A percentile compares a stretch with the other conserved stretches of the same genome.
Evolutionary conservation across 2,113 vertebrate species (phyloP).

Genomic region (Ranitomeya variabilis): DNA sequence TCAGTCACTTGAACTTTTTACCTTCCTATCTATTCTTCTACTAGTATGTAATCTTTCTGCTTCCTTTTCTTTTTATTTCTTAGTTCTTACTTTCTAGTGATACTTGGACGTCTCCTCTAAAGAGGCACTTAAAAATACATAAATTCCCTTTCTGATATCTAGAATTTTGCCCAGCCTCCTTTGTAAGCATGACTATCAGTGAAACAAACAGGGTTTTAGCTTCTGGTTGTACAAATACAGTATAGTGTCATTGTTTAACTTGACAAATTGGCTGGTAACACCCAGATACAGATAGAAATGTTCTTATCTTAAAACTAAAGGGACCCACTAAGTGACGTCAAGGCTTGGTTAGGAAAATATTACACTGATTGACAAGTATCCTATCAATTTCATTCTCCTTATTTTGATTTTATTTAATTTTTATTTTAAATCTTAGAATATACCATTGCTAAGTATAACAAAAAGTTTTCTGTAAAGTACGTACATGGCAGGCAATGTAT

Average conservation of each 20-base stretch:
- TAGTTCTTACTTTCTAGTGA: neutral
- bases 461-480: neutral
- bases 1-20: neutral
- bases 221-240: neutral
- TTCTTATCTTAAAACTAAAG: neutral
- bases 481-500: neutral
- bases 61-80: neutral
- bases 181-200: constrained; percentile 29
- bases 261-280: neutral
- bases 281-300: constrained; percentile 32
- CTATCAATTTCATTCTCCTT: neutral
- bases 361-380: neutral
- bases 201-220: neutral
- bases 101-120: neutral
- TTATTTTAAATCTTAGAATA: neutral
- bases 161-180: neutral
- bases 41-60: neutral
- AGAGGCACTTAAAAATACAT: neutral
- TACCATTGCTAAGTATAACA: neutral
- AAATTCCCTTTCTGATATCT: neutral
- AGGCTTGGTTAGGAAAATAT: neutral
- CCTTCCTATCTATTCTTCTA: constrained; percentile 13
- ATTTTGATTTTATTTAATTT: neutral
- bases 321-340: neutral
- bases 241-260: constrained; percentile 26